Base-by-base conservation (phyloP, 2,113 vertebrate genomes). In the Mesembrinibis cayennensis region DNA sequence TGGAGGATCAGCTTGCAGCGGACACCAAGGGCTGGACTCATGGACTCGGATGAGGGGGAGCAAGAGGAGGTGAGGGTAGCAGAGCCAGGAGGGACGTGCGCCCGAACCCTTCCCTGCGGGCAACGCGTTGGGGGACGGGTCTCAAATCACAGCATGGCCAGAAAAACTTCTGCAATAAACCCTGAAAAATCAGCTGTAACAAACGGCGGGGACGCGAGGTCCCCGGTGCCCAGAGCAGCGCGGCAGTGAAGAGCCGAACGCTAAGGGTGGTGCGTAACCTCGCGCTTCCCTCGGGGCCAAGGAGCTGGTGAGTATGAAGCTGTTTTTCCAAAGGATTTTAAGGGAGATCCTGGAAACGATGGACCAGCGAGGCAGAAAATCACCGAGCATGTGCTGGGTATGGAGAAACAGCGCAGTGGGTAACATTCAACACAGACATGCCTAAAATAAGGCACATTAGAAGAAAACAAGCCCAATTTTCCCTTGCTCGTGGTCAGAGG, bases 61-160 rank as follows among this genome's bases (percentile, higher is more conserved):
- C 38, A 27, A 38, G 38, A 29, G 40, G 55, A 36, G 26, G 38
- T 0, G 5, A 53, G 16, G 26, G 19, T 2, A 22, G 52, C 44
- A 32, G 34, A 27, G 17, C 16, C 38, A 11, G 1, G 17, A 32
- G 44, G 38, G 59, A 5, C 16, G 5, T 3, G 3, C 4, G 20
- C 36, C 26, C 6, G 6, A 38, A 23, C 22, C 70, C 34, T 32
- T 23, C 50, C 53, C 45, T 16, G 70, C 70, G 7, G 70, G 34
- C 26, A 23, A 13, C 13, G 3, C 6, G 13, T 16, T 4, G 2
- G 15, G n/a, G 26, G 13, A 59, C 7, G 1, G 70, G 47, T 34
- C 62, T 30, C n/a, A 45, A n/a, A 69, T 34, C 47, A 7, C 38
- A 42, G 49, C 42, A 18, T 1, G 5, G 49, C 26, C 21, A 21